Evolutionary conservation across 1,140 invertebrate species (phyloP).

Genomic region (Ganaspis sp.): DNA sequence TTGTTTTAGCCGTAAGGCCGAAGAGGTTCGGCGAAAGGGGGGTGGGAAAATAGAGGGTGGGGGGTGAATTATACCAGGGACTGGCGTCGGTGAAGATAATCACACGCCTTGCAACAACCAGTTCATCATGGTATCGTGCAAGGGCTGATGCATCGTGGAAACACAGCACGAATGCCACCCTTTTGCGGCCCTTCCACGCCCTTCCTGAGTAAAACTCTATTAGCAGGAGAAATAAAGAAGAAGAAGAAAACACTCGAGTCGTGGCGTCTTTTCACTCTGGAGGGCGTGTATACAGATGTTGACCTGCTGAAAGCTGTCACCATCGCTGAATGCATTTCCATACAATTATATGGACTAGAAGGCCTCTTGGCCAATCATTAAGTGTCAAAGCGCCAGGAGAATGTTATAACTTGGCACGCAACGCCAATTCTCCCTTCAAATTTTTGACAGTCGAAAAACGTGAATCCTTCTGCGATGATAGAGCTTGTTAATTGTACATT

Average conservation of each 20-base stretch:
- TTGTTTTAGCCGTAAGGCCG: constrained; percentile 44
- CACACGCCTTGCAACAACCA: constrained; percentile 66
- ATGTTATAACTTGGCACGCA: constrained; percentile 26
- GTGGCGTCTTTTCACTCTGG: background rate
- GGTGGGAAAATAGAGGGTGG: constrained; percentile 29
- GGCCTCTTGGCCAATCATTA: background rate
- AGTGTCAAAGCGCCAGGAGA: constrained; percentile 2
- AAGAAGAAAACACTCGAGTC: background rate
- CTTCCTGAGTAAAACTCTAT: constrained; percentile 50
- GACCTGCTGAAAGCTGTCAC: background rate
- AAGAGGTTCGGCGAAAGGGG: constrained; percentile 23
- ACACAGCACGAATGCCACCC: constrained; percentile 60
- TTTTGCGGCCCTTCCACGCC: constrained; percentile 47
- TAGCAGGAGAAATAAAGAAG: constrained; percentile 28
- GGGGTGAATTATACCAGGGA: constrained; percentile 65
- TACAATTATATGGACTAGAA: background rate
- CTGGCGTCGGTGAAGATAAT: constrained; percentile 67
- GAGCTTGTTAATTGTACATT: constrained; percentile 11
- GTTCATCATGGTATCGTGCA: constrained; percentile 67
- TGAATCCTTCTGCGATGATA: constrained; percentile 7
- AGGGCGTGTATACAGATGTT: background rate
- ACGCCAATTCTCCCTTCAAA: constrained; percentile 5
- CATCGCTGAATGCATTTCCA: background rate
- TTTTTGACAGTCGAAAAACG: background rate
- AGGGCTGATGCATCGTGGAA: constrained; percentile 66